Conservation (phyloP, 2,888 invertebrate genomes). For the Dolomedes plantarius region DNA sequence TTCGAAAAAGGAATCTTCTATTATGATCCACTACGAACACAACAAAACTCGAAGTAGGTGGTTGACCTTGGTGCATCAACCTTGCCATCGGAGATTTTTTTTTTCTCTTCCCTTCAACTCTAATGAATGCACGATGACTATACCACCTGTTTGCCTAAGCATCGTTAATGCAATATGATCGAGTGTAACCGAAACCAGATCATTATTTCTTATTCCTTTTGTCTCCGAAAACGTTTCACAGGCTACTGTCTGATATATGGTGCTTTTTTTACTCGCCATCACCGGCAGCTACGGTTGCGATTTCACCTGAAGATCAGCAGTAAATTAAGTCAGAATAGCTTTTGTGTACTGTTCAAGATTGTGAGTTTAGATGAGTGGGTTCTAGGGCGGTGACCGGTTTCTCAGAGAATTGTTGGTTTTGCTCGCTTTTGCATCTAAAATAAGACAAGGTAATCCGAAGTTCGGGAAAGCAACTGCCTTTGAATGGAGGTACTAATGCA, state of each 20-base stretch:
- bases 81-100: constrained; percentile 11
- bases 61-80: constrained; percentile 44
- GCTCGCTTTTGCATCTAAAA: no score
- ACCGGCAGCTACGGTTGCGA: neutral
- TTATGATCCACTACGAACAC: neutral
- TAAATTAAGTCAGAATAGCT: no score
- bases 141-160: constrained; percentile 13
- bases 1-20: neutral
- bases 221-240: neutral
- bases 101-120: constrained; percentile 15
- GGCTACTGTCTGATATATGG: neutral
- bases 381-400: no score
- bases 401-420: no score
- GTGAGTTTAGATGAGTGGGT: no score
- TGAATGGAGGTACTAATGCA: no score
- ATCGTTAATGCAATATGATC: constrained; percentile 15
- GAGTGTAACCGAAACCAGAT: constrained; percentile 14
- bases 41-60: constrained; percentile 2
- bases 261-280: neutral
- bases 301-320: neutral
- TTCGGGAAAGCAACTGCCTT: no score
- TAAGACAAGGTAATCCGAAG: no score
- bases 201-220: constrained; percentile 13
- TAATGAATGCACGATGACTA: constrained; percentile 6
- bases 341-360: no score